Base-by-base conservation (phyloP, 2,113 vertebrate genomes). In the Ptyas mucosa region DNA sequence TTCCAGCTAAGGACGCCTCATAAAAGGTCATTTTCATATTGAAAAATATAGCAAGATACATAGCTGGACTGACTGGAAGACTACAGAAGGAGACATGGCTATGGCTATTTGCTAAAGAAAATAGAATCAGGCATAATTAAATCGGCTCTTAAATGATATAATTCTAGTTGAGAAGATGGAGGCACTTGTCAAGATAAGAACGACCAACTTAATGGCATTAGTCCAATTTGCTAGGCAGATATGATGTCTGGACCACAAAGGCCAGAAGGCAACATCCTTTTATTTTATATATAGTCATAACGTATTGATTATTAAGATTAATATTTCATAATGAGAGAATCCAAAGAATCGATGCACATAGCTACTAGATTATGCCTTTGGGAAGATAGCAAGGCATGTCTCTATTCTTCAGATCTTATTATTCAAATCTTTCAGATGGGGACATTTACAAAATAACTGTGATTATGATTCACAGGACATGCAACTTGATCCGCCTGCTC, bases 31-130 rank as follows among this genome's bases (percentile, higher is more conserved):
- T 23, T 87, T 93, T 1, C 7, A 39, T 55, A 87, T 11, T 91
- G 93, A 53, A 57, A 81, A 1, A 18, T 5, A 34, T n/a, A 43
- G 89, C 49, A 20, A 89, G 92, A 90, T 69, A 87, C 54, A 90
- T 90, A 54, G 93, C 51, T 52, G 46, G 87, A 1, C 49, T 69
- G 93, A 91, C 0, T 95, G 93, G 87, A 91, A 94, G 52, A 92
- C 0, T 11, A 85, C 0, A 55, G 87, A 34, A 92, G 89, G 46
- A 93, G 90, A 88, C 92, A 94, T 0, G 39, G 94, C 64, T 88
- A 14, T 53, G 21, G 91, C 89, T 91, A 94, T 92, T 93, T 94
- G 93, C 93, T 95, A 94, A 89, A 89, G 8, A 46, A 93, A 95
- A 95, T 93, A 0, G 91, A 58, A 91, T n/a, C 0, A 89, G 90